These are phyloP conservation scores for Dione juno DNA, from an alignment of 2,888 invertebrate genomes.

Conservation along the genomic window DNA sequence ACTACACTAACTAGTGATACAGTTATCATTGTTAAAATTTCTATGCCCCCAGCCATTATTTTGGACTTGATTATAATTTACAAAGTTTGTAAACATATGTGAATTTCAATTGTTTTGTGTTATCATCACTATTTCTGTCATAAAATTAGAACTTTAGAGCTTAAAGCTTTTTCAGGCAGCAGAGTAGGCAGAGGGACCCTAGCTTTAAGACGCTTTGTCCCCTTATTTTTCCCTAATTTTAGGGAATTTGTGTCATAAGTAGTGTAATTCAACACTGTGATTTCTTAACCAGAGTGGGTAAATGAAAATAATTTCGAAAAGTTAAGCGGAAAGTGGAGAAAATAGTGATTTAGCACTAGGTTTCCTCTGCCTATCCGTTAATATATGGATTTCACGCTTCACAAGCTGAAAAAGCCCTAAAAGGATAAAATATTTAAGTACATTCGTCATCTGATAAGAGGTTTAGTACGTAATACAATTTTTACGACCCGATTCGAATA, in stretches of 20 bases:
- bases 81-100: neutral
- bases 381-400: neutral
- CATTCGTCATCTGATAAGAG: conserved; percentile 20
- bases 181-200: no score
- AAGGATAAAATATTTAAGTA: neutral
- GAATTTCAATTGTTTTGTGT: neutral
- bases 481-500: conserved; percentile 3
- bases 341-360: neutral
- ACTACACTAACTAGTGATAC: conserved; percentile 4
- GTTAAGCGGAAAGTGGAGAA: neutral
- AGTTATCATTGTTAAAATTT: conserved; percentile 7
- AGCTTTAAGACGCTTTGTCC: no score
- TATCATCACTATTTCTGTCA: neutral
- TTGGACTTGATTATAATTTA: conserved; percentile 2
- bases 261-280: no score
- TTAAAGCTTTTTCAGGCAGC: no score
- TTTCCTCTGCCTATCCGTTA: neutral
- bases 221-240: no score
- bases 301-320: no score
- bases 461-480: conserved; percentile 7
- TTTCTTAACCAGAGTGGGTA: no score
- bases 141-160: neutral
- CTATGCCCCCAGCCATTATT: neutral
- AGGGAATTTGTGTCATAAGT: no score
- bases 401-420: no score